A percentile compares a stretch with the other conserved stretches of the same genome.
phyloP scores from a whole-genome alignment of 2,797 vertebrate species.

The Rhincodon typus region DNA sequence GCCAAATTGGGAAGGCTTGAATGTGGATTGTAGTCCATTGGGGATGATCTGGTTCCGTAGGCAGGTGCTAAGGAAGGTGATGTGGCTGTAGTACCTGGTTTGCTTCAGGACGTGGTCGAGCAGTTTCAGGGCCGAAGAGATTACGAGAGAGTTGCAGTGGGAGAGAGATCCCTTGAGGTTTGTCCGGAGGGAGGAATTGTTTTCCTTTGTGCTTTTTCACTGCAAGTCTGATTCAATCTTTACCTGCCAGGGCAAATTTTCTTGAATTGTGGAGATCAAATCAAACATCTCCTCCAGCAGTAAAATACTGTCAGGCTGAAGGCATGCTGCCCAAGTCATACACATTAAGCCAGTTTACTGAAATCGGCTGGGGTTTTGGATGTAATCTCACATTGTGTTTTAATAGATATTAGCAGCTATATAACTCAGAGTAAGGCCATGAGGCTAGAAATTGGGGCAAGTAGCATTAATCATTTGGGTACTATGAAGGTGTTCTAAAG shows the following conservation, averaged over 20 bases:
- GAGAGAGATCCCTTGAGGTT: no score
- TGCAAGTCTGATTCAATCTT: slow-evolving; percentile 17
- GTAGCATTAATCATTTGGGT: not conserved
- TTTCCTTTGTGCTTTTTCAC: not conserved
- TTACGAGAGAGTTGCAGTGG: no score
- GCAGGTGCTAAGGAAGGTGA: no score
- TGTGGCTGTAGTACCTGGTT: no score
- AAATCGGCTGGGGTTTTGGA: not conserved
- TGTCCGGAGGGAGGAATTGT: no score
- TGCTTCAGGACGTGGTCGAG: no score
- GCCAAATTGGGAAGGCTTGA: no score
- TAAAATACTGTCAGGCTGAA: not conserved
- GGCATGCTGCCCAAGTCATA: not conserved
- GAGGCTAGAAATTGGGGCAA: not conserved
- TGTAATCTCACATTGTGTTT: not conserved
- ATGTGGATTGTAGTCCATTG: no score
- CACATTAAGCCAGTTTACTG: not conserved
- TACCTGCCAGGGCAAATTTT: not conserved
- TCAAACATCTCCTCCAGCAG: not conserved
- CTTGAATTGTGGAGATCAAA: slow-evolving; percentile 4
- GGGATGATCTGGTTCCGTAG: no score
- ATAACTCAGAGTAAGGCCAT: not conserved
- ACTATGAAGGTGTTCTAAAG: not conserved
- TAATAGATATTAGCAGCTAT: not conserved
- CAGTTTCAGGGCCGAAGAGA: no score